A percentile compares a stretch with the other conserved stretches of the same genome.
Evolutionary conservation across 2,888 invertebrate species (phyloP).

Genomic region (Chloroclysta siterata): DNA sequence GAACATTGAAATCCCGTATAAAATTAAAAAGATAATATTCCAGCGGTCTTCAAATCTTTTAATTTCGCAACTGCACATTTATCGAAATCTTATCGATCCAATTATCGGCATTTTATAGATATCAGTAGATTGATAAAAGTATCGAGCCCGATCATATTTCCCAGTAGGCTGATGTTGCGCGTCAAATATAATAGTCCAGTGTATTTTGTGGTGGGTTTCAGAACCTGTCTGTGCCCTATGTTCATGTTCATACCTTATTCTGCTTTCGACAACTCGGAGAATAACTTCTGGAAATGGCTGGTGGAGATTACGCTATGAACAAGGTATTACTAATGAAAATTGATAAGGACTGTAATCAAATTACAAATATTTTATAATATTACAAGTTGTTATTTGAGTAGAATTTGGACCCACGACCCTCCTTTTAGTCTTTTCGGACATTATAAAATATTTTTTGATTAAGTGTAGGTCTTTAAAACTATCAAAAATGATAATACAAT

Average conservation of each 20-base stretch:
- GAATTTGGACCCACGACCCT: no score
- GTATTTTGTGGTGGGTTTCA: slow-evolving; percentile 25
- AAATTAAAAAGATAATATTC: not conserved
- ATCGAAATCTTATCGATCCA: slow-evolving; percentile 31
- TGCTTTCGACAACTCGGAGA: slow-evolving; percentile 47
- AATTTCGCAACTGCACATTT: slow-evolving; percentile 20
- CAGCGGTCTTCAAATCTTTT: slow-evolving; percentile 15
- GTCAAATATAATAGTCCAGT: slow-evolving; percentile 12
- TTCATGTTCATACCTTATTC: slow-evolving; percentile 28
- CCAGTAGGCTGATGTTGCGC: slow-evolving; percentile 20
- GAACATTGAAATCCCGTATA: no score
- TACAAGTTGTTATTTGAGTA: no score
- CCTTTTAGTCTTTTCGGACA: no score
- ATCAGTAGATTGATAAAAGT: slow-evolving; percentile 34
- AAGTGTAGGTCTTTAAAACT: no score
- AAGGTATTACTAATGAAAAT: slow-evolving; percentile 47
- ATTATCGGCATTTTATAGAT: slow-evolving; percentile 34
- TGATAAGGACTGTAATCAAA: not conserved
- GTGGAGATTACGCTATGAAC: slow-evolving; percentile 66
- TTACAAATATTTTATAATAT: no score
- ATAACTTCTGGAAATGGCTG: slow-evolving; percentile 59
- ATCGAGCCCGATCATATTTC: slow-evolving; percentile 21
- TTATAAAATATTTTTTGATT: no score
- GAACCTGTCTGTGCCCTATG: slow-evolving; percentile 46
- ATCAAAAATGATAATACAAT: no score